Evolutionary conservation across 2,888 invertebrate species (phyloP), one percentile per base, ranked within the genome.

Genomic region (Opisthograptis luteolata): DNA sequence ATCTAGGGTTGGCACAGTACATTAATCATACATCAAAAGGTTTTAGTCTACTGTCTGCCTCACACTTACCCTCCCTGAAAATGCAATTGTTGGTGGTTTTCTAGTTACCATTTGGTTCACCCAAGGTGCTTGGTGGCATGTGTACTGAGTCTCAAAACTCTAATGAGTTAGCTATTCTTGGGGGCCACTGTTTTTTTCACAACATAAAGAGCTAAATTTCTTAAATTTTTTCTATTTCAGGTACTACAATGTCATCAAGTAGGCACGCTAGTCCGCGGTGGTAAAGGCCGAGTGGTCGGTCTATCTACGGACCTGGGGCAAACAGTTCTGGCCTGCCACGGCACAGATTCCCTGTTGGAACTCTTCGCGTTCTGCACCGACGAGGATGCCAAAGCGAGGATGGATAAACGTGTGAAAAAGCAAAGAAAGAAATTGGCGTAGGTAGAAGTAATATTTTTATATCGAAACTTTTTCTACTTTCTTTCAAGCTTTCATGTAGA

Each of bases 261-360:
- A 42, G 98, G 98, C 1, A 93, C 94, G 0, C 92, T 99, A 30
- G 89, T 96, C 55, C 93, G 98, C 40, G 93, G 94, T 19, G 95
- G 96, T 0, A 93, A 92, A 62, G 97, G 97, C 2, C 92, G 97
- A 63, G 95, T 98, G 0, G 93, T 95, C 0, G 94, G 94, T 13
- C 89, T 98, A 68, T 87, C 91, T 9, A 91, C 94, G 1, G 97
- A 98, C 81, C 81, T 90, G 0, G 93, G 95, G 12, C 94, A 95
- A 57, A 92, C 92, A 54, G 82, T 97, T 12, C 74, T 99, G 2
- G 94, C 94, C 1, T 97, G 97, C 76, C 96, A 96, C 74, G 98
- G 98, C 1, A 94, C 94, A 7, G 96, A 97, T 69, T 93, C 94
- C 43, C 83, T 93, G 14, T 85, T 99, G 9, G 99, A 99, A 84